Evolutionary conservation across 2,797 vertebrate species (phyloP), one percentile per base, ranked within the genome.

Genomic region (Karalla daura): DNA sequence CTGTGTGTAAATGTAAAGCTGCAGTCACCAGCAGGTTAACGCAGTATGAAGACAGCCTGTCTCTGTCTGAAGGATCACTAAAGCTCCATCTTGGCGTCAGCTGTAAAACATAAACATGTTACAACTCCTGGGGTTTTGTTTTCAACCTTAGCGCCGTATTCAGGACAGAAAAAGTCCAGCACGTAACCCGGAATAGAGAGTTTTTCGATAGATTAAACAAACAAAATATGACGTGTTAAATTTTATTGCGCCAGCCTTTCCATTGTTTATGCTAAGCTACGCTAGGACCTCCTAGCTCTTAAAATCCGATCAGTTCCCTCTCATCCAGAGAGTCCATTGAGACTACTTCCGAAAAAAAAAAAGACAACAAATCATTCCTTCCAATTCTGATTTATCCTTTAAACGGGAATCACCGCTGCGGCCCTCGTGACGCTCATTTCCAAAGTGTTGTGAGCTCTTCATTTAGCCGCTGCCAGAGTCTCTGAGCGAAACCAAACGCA

Each of bases 391-490:
- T 2, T 45, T 5, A 7, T 66, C 23, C 40, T 41, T 58, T 36
- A 49, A 33, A 18, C 11, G 33, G 18, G 36, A 27, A 25, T 24
- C 40, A 18, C 17, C 11, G 27, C 1, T 35, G 20, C 13, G 3
- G 18, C 18, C 37, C 7, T 43, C 20, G 40, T 28, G 7, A 18
- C 46, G 17, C n/a, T 59, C 8, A 20, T 63, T 50, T 43, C 37
- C 61, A 33, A 2, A 25, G 44, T 46, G 73, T 8, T 50, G 32
- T 43, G 56, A 78, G 71, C 30, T 54, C 72, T 84, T 79, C 50
- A 71, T 84, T 76, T 47, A 73, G 46, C 62, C 0, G 5, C 9
- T 41, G 70, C 64, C 66, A 68, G 63, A 66, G 45, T 24, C 77
- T 44, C n/a, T n/a, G n/a, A n/a, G n/a, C n/a, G n/a, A 49, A 76